Base-by-base conservation (phyloP, 2,113 vertebrate genomes). In the Macquaria ambigua region DNA sequence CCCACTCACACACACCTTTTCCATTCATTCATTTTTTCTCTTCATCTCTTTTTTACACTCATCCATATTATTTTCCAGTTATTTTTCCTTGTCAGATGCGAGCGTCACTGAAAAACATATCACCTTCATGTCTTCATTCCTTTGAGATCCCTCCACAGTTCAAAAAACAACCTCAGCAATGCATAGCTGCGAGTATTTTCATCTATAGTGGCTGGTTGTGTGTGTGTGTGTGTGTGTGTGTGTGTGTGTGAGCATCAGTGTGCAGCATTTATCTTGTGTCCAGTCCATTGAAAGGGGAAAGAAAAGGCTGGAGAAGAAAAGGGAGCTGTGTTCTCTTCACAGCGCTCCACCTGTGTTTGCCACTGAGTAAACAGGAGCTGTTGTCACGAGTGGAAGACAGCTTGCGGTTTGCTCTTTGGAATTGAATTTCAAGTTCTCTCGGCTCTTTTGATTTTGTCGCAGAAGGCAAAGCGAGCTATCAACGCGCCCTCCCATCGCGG, bases 281-380 rank as follows among this genome's bases (percentile, higher is more conserved):
- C 46, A 75, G 56, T 61, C 87, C 34, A 83, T 55, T 90, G 77
- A 84, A 75, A 72, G 23, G 10, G 31, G 43, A 66, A 83, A 75
- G 73, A 85, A 87, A 75, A 77, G 68, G 72, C 20, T 25, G 16
- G 21, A 56, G 67, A 50, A 82, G 71, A 83, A 90, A 81, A 81
- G 58, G 59, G 52, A 52, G 74, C 28, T 50, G 15, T 56, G 16
- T 46, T 76, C 53, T 77, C 55, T 37, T 43, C 79, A 56, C 70
- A 87, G 67, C 76, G 69, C 66, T 79, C 88, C 94, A 94, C 92
- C 93, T 93, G 90, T 84, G 90, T 91, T 87, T 90, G 86, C 79
- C 55, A 12, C 89, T 87, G 84, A 92, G 87, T 89, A 89, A 92
- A 94, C 91, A 93, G 89, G 74, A 93, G 91, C 89, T 84, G 87